These are phyloP conservation scores for Microctonus brassicae DNA, from an alignment of 2,888 invertebrate genomes.

Conservation along the genomic window DNA sequence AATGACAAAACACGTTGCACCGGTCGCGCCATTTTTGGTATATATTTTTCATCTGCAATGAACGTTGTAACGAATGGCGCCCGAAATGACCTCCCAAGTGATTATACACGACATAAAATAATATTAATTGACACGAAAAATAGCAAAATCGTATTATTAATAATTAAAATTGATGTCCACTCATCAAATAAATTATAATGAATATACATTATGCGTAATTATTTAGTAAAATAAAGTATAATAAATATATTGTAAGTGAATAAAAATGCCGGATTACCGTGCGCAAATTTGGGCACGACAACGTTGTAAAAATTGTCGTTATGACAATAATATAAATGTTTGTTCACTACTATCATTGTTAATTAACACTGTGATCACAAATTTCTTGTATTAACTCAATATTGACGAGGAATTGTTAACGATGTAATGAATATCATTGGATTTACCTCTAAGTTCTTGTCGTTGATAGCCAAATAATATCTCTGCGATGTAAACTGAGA, in stretches of 20 bases:
- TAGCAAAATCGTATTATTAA: not conserved
- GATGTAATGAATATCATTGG: conserved; percentile 58
- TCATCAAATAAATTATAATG: too few species aligned
- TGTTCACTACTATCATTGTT: conserved; percentile 33
- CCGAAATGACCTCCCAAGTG: conserved; percentile 27
- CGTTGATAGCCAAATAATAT: conserved; percentile 38
- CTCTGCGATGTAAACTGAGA: conserved; percentile 44
- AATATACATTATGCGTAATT: too few species aligned
- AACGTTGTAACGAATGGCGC: conserved; percentile 49
- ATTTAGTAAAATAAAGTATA: too few species aligned
- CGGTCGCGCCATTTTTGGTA: conserved; percentile 37
- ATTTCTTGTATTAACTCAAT: conserved; percentile 26
- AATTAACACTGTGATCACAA: conserved; percentile 2
- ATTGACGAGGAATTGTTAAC: conserved; percentile 24
- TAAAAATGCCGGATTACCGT: conserved; percentile 8
- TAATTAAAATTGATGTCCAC: too few species aligned
- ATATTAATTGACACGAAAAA: conserved; percentile 16
- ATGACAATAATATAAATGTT: conserved; percentile 36
- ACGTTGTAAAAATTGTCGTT: conserved; percentile 23
- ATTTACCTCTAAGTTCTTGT: conserved; percentile 59
- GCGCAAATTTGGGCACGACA: conserved; percentile 28
- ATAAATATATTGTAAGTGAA: too few species aligned
- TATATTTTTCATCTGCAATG: conserved; percentile 15
- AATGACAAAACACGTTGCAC: conserved; percentile 14
- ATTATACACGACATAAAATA: not conserved